Conservation (phyloP, 2,113 vertebrate genomes). For the Channa argus region DNA sequence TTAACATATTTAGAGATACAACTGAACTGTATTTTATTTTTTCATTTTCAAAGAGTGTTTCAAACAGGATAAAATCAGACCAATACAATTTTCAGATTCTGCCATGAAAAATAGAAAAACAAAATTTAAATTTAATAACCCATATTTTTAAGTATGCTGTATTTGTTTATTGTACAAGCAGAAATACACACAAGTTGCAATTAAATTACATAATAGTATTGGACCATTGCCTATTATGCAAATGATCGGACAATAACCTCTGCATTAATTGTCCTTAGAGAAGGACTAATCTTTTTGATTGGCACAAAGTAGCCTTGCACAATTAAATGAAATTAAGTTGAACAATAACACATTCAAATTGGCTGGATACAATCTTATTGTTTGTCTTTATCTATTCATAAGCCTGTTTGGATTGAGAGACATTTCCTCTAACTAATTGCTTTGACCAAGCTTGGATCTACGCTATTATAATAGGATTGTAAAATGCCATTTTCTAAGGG, state of each 20-base stretch:
- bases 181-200: not conserved
- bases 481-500: slow-evolving; percentile 42
- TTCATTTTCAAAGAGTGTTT: not conserved
- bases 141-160: not conserved
- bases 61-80: not conserved
- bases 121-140: too few species aligned
- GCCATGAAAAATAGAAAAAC: not conserved
- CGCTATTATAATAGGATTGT: slow-evolving; percentile 54
- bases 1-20: not conserved
- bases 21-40: too few species aligned
- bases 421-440: slow-evolving; percentile 45
- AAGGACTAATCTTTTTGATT: slow-evolving; percentile 23
- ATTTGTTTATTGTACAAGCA: too few species aligned
- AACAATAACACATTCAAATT: slow-evolving; percentile 46
- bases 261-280: not conserved
- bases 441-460: slow-evolving; percentile 40
- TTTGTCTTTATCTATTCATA: slow-evolving; percentile 37
- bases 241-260: not conserved
- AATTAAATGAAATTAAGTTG: slow-evolving; percentile 24
- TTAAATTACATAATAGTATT: slow-evolving; percentile 1
- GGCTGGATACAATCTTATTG: slow-evolving; percentile 18
- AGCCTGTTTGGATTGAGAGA: slow-evolving; percentile 20
- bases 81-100: not conserved
- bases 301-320: not conserved
- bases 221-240: not conserved